Conservation (phyloP, 1,140 invertebrate species). For the Drosophila repletoides region DNA sequence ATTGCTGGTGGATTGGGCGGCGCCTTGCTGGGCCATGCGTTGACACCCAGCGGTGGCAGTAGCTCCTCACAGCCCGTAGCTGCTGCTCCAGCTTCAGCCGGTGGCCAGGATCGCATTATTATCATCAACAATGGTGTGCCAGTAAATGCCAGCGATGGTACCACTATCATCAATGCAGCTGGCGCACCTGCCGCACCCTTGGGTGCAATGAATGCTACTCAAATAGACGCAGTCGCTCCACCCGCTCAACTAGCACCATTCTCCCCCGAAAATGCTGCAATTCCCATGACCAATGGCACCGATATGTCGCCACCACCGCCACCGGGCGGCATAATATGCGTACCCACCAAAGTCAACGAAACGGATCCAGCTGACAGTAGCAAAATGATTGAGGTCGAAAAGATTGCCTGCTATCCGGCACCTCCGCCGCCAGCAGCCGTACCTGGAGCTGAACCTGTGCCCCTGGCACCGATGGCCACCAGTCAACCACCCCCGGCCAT, state of each 20-base stretch:
- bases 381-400: conserved; percentile 76
- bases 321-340: conserved; percentile 73
- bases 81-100: conserved; percentile 48
- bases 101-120: conserved; percentile 69
- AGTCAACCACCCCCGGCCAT: conserved; percentile 39
- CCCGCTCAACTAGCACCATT: conserved; percentile 50
- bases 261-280: conserved; percentile 81
- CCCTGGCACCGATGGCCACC: conserved; percentile 56
- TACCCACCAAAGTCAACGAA: conserved; percentile 74
- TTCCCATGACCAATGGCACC: conserved; percentile 65
- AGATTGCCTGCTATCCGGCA: conserved; percentile 78
- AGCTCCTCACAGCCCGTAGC: conserved; percentile 42
- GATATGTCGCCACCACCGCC: conserved; percentile 50
- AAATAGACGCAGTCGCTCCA: conserved; percentile 23
- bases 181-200: conserved; percentile 49
- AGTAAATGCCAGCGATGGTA: conserved; percentile 63
- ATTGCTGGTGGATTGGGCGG: conserved; percentile 72
- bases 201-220: conserved; percentile 32
- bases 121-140: conserved; percentile 79
- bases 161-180: conserved; percentile 69
- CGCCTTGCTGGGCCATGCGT: conserved; percentile 65
- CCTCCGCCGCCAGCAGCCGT: conserved; percentile 60
- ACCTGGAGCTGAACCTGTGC: conserved; percentile 47
- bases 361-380: conserved; percentile 70
- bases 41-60: conserved; percentile 61